Base-by-base conservation (phyloP, 2,888 invertebrate genomes). In the Oscheius sp. region DNA sequence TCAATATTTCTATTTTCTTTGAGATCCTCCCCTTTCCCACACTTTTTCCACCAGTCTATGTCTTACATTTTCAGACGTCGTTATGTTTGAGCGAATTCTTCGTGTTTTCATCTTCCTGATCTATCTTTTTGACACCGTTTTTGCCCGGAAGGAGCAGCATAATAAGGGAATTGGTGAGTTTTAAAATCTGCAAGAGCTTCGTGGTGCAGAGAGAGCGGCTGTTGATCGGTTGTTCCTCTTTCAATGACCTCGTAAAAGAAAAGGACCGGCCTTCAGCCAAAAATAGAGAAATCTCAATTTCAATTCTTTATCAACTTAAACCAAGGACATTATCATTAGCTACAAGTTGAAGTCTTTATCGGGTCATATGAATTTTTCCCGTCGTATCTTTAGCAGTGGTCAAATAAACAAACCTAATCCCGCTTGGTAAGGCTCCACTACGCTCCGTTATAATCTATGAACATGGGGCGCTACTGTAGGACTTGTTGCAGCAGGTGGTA, bases 151-250 rank as follows among this genome's bases (percentile, higher is more conserved):
- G 18, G 80, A 80, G 49, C 74, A 74, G 61, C 76, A 80, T 73
- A 80, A 80, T 55, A 80, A 80, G 29, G 80, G 78, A 74, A 78
- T 78, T 73, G 80, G 80, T 80, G 27, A 45, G 76, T 61, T 64
- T 61, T 41, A 2, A 3, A 6, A 3, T 35, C 35, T 35, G 35
- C 35, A 35, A 35, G 35, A 35, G 35, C 9, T 9, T 35, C 5
- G 35, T 3, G 35, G 35, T 35, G 35, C 35, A 35, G 3, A 35
- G 35, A 3, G n/a, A 2, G 49, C 49, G 18, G 49, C 18, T 49
- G 49, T 49, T 58, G 58, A 29, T 27, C 58, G 2, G 21, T 25
- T 21, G 3, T 55, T 25, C 21, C 55, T 55, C 25, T 55, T 21
- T n/a, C 16, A 58, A 58, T 27, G 58, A 58, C 58, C 58, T 58